Evolutionary conservation across 2,797 vertebrate species (phyloP), one percentile per base, ranked within the genome.

Genomic region (Paedocypris micromegethes): DNA sequence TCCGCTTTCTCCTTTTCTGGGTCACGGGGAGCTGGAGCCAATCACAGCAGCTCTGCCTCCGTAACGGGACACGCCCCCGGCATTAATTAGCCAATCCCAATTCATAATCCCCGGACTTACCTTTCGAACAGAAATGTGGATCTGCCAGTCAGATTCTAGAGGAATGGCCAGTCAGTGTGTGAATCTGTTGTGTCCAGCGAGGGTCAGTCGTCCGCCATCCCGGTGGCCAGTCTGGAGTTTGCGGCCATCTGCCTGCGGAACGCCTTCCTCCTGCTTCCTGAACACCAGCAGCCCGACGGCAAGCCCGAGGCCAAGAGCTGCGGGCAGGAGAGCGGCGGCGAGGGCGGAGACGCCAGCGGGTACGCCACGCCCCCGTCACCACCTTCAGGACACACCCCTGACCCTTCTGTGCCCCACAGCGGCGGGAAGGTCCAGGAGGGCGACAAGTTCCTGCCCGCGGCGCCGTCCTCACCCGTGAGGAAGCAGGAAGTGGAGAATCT

Each of bases 171-270:
- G 2, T 62, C 3, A 45, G 8, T 66, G 39, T 66, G 5, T 57
- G 48, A 53, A 40, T 66, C 43, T 23, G 23, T 1, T 45, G 44
- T 83, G 73, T 66, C 4, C 83, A 98, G 96, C 67, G 97, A 99
- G 69, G 96, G 94, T 5, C 96, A 99, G 80, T 98, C 96, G 6
- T 95, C 94, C 45, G 97, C 97, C 66, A 99, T 99, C 77, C 97
- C 96, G 46, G 96, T 99, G 72, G 97, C 97, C 79, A 98, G 96
- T 72, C 94, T 99, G 96, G 96, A 99, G 85, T 99, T 99, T 85
- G 96, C 96, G 59, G 97, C 96, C 0, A 98, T 99, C 82, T 98
- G 97, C 77, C 87, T 99, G 80, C 89, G 96, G 83, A 98, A 98
- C 40, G 94, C 94, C 45, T 87, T 97, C 76, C 84, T 98, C 59